These are phyloP conservation scores for Oceanodroma tethys DNA, from an alignment of 2,113 vertebrate genomes.

Conservation along the genomic window DNA sequence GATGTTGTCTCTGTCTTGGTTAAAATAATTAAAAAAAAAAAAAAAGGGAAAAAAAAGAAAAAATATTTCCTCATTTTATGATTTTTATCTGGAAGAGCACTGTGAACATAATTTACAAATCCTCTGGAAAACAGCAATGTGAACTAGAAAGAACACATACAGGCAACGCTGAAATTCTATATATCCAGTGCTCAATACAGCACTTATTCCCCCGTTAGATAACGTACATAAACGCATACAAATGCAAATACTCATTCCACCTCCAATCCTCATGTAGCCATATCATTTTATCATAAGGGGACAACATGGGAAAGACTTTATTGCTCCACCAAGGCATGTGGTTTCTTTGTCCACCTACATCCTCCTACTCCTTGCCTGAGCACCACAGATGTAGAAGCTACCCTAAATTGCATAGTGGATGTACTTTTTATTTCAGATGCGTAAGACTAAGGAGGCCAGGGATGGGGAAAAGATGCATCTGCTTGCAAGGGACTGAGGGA, in stretches of 20 bases:
- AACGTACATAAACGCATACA: not conserved
- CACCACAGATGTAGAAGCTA: not conserved
- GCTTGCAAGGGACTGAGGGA: not conserved
- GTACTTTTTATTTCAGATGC: not conserved
- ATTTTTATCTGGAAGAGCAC: not conserved
- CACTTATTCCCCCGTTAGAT: not conserved
- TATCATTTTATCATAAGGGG: not conserved
- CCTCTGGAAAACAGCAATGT: not conserved
- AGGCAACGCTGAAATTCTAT: not conserved
- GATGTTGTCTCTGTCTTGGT: not conserved
- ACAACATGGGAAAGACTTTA: not conserved
- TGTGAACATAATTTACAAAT: not conserved
- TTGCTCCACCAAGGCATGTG: not conserved
- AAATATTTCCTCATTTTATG: not conserved
- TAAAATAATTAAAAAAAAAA: not conserved
- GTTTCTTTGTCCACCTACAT: not conserved
- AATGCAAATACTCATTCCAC: not conserved
- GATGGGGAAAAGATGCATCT: not conserved
- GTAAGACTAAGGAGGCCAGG: not conserved
- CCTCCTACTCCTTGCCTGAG: not conserved
- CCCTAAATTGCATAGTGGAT: not conserved
- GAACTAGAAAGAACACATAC: not conserved
- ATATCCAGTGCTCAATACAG: not conserved
- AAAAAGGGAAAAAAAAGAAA: rapidly evolving
- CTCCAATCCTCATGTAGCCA: not conserved